phyloP scores from a whole-genome alignment of 2,113 vertebrate genomes.

The Paramormyrops kingsleyae region DNA sequence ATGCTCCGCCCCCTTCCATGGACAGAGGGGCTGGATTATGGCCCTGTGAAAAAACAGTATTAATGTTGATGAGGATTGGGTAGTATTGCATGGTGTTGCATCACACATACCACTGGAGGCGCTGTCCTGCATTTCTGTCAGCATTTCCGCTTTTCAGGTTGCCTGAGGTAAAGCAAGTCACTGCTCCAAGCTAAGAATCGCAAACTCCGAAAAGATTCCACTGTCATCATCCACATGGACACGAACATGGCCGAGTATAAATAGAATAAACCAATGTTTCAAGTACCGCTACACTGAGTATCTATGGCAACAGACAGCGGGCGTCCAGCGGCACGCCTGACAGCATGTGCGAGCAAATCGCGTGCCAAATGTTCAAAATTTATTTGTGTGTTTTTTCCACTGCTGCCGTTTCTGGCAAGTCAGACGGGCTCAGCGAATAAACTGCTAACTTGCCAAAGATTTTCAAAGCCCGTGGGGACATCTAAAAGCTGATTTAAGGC shows the following conservation, averaged over 20 bases:
- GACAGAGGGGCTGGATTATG: background rate
- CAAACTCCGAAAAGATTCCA: background rate
- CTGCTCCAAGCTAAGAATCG: background rate
- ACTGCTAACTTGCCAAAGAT: background rate
- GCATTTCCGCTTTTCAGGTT: background rate
- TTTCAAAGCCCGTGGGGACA: background rate
- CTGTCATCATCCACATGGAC: background rate
- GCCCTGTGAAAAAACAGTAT: background rate
- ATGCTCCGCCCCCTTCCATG: background rate
- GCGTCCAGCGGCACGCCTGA: background rate
- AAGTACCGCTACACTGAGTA: background rate
- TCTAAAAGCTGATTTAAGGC: background rate
- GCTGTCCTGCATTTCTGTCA: background rate
- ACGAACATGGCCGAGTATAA: background rate
- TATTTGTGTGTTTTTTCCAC: background rate
- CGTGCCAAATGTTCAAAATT: background rate
- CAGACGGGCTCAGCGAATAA: background rate
- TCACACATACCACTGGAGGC: background rate
- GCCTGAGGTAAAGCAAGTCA: background rate
- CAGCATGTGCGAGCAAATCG: background rate
- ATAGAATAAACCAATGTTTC: background rate
- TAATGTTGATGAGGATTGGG: background rate
- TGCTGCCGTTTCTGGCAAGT: background rate
- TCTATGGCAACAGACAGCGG: background rate
- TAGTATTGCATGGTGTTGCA: background rate